Percentiles rank a stretch among this genome's conserved stretches.
Conservation (phyloP, 2,113 vertebrate genomes). For the Platycercus adscitus region DNA sequence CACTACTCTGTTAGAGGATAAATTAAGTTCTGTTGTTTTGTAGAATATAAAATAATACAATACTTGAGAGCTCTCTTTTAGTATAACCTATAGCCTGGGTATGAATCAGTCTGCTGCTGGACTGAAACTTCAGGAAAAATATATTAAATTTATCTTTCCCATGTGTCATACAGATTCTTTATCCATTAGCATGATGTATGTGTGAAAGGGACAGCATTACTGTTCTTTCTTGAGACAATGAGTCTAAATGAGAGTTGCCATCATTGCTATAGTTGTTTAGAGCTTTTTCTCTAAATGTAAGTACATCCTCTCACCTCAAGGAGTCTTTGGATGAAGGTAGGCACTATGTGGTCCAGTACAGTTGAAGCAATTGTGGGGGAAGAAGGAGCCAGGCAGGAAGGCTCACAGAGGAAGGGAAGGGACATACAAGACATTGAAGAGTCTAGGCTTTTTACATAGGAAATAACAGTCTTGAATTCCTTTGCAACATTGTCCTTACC, state of each 20-base stretch:
- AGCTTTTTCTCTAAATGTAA: background rate
- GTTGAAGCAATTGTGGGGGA: background rate
- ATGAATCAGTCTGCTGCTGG: background rate
- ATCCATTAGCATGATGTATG: background rate
- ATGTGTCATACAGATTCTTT: background rate
- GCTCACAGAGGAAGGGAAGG: background rate
- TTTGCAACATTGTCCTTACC: background rate
- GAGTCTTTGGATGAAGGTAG: background rate
- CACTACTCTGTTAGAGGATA: background rate
- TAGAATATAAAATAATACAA: background rate
- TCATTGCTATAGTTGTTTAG: background rate
- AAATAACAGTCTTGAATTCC: background rate
- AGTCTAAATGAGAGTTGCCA: background rate
- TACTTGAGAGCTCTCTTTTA: background rate
- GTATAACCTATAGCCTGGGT: rapidly evolving
- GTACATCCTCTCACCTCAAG: background rate
- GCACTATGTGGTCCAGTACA: background rate
- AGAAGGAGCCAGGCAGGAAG: background rate
- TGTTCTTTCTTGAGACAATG: background rate
- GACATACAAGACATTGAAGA: background rate
- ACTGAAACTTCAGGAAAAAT: background rate
- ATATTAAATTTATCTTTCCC: background rate
- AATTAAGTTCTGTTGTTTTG: background rate
- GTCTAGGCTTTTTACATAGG: background rate
- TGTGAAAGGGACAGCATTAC: background rate